These are phyloP conservation scores for Drosophila flavopinicola DNA, from an alignment of 2,888 invertebrate species.

Conservation along the genomic window DNA sequence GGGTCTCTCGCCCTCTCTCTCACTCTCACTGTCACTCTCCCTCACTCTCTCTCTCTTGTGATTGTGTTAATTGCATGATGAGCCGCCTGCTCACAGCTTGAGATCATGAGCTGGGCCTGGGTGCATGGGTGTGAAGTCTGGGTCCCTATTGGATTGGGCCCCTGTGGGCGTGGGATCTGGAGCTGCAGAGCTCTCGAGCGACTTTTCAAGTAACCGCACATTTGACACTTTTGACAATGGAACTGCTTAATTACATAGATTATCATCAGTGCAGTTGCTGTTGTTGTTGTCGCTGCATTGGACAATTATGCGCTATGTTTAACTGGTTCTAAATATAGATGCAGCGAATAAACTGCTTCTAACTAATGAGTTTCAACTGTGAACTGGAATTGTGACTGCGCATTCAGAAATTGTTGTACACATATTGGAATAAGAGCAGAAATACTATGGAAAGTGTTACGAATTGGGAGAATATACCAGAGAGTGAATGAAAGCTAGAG, in stretches of 20 bases:
- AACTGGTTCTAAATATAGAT: conserved; percentile 64
- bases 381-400: conserved; percentile 16
- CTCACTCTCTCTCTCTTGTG: conserved; percentile 11
- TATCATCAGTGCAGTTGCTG: conserved; percentile 27
- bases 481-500: too few relatives aligned
- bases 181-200: conserved; percentile 23
- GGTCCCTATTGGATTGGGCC: conserved; percentile 44
- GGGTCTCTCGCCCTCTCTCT: conserved; percentile 41
- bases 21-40: conserved; percentile 3
- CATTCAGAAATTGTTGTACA: too few relatives aligned
- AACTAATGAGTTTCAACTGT: conserved; percentile 35
- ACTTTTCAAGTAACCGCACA: conserved; percentile 75
- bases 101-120: conserved; percentile 28
- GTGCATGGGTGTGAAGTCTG: conserved; percentile 28
- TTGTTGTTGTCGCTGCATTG: conserved; percentile 15
- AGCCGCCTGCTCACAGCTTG: conserved; percentile 57
- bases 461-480: too few relatives aligned
- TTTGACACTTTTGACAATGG: conserved; percentile 72
- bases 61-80: conserved; percentile 69
- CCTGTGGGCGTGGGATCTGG: conserved; percentile 55
- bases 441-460: too few relatives aligned
- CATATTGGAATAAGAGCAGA: too few relatives aligned
- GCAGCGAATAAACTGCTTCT: conserved; percentile 37
- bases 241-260: conserved; percentile 67
- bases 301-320: conserved; percentile 37